A percentile compares a stretch with the other conserved stretches of the same genome.
These are phyloP conservation scores for Conger conger DNA, from an alignment of 2,113 vertebrate species.

Conservation along the genomic window DNA sequence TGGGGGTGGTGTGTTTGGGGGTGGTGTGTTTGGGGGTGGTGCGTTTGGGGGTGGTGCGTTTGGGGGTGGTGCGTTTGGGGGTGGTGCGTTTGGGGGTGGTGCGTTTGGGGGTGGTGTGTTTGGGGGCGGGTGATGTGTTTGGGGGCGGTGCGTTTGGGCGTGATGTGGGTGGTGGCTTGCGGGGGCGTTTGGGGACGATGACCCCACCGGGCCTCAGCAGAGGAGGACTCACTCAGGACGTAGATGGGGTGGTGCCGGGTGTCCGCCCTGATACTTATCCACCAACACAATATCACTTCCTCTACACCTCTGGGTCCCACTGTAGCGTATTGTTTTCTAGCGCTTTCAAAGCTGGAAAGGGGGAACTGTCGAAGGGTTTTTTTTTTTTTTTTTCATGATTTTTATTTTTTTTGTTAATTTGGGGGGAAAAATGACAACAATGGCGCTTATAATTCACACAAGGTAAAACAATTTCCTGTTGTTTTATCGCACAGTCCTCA, in stretches of 20 bases:
- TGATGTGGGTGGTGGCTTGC: background rate
- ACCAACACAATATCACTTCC: conserved; percentile 1
- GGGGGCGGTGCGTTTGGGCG: background rate
- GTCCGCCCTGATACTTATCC: background rate
- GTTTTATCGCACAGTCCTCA: background rate
- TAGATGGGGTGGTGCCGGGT: background rate
- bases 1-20: background rate
- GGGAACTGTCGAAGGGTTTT: background rate
- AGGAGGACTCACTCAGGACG: conserved; percentile 11
- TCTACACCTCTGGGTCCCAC: background rate
- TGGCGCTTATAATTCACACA: background rate
- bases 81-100: background rate
- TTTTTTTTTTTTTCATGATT: background rate
- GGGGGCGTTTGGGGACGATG: too few species aligned
- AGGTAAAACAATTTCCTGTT: conserved; percentile 9
- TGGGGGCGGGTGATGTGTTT: background rate
- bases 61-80: too few species aligned
- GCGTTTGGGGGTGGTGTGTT: background rate
- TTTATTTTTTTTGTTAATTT: background rate
- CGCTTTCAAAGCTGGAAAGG: background rate
- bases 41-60: background rate
- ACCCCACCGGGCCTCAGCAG: background rate
- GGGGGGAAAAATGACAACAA: background rate
- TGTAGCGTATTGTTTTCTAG: background rate
- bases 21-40: background rate